phyloP scores from a whole-genome alignment of 2,888 invertebrate species.

The Troides oblongomaculatus region DNA sequence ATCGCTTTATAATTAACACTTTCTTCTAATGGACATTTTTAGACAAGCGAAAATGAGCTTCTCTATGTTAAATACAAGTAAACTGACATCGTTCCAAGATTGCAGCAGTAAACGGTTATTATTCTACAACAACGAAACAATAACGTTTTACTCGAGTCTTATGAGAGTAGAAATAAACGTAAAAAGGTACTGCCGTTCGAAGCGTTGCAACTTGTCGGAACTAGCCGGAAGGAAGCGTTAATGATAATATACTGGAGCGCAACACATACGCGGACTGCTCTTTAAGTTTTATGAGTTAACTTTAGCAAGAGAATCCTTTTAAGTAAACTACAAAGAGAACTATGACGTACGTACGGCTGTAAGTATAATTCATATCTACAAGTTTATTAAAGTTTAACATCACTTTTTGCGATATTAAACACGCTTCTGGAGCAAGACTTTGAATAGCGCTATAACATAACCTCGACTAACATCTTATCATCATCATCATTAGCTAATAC shows the following conservation, averaged over 20 bases:
- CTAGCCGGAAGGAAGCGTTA: constrained; percentile 4
- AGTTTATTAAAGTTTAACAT: background rate
- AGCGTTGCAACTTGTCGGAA: constrained; percentile 4
- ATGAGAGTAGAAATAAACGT: constrained; percentile 5
- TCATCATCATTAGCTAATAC: background rate
- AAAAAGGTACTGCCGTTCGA: constrained; percentile 14
- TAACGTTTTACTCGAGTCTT: background rate
- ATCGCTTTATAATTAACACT: too few species aligned
- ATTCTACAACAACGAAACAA: background rate
- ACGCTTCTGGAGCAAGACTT: background rate
- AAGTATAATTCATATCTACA: background rate
- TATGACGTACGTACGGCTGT: background rate
- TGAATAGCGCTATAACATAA: background rate
- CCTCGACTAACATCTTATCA: background rate
- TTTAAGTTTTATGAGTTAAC: constrained; percentile 22
- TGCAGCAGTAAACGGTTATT: too few species aligned
- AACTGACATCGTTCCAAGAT: too few species aligned
- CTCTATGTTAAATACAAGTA: too few species aligned
- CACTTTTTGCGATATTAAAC: background rate
- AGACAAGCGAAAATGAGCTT: too few species aligned
- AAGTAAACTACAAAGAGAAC: constrained; percentile 8
- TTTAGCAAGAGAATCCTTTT: constrained; percentile 24
- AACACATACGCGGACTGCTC: constrained; percentile 17
- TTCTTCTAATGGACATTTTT: too few species aligned
- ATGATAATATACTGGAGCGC: constrained; percentile 22